These are phyloP conservation scores for Apotomis betuletana DNA, from an alignment of 2,888 invertebrate genomes.

Conservation along the genomic window DNA sequence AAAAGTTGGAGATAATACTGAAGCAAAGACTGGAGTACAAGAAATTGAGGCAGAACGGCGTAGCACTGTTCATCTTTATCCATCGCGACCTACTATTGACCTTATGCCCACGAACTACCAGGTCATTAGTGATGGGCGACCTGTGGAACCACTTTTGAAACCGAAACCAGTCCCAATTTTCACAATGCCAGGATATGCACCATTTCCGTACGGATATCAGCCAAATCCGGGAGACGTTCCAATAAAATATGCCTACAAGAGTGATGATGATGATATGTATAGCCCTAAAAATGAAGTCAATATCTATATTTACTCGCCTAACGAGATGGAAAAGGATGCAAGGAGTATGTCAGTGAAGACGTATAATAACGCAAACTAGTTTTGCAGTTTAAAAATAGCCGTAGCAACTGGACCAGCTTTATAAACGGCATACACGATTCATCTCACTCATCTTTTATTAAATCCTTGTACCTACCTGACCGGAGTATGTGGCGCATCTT, in stretches of 20 bases:
- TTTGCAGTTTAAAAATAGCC: constrained; percentile 4
- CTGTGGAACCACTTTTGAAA: constrained; percentile 9
- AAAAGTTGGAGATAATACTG: neutral
- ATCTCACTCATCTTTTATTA: neutral
- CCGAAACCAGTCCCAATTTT: constrained; percentile 1
- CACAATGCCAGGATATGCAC: neutral
- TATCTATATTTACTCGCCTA: neutral
- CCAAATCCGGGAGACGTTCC: neutral
- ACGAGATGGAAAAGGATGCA: neutral
- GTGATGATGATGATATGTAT: constrained; percentile 5
- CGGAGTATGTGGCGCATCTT: neutral
- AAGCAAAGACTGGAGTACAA: neutral
- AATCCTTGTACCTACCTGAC: constrained; percentile 3
- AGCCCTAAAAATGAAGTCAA: constrained; percentile 12
- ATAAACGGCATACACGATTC: constrained; percentile 4
- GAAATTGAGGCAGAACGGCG: neutral
- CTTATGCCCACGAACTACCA: constrained; percentile 12
- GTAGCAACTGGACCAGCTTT: constrained; percentile 2
- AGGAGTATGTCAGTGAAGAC: constrained; percentile 1
- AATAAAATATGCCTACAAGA: neutral
- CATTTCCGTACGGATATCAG: neutral
- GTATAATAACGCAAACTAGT: constrained; percentile 5
- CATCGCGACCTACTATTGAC: neutral
- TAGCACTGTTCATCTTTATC: neutral
- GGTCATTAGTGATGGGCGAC: neutral